phyloP scores from a whole-genome alignment of 2,888 invertebrate genomes.

The Orthosia gothica region DNA sequence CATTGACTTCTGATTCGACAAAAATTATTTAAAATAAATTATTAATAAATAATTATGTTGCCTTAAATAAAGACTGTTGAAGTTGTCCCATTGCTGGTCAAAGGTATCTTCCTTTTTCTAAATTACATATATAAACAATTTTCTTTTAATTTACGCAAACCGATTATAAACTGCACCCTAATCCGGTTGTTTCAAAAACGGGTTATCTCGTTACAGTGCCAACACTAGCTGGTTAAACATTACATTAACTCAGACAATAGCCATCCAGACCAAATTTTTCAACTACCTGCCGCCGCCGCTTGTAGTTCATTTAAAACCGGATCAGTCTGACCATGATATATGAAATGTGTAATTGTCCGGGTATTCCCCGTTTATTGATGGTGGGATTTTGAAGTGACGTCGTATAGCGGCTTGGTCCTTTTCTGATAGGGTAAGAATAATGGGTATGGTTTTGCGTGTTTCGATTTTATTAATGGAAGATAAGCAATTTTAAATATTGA shows the following conservation, averaged over 20 bases:
- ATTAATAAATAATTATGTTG: too few relatives aligned
- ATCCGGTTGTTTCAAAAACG: constrained; percentile 37
- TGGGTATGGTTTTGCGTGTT: constrained; percentile 25
- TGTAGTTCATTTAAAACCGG: constrained; percentile 73
- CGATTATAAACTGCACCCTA: too few relatives aligned
- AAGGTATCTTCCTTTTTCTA: too few relatives aligned
- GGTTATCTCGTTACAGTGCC: constrained; percentile 49
- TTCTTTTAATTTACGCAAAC: too few relatives aligned
- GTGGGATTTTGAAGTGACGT: constrained; percentile 55
- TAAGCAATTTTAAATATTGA: neutral
- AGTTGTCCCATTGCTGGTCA: too few relatives aligned
- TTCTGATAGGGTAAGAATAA: constrained; percentile 35
- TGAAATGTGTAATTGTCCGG: constrained; percentile 62
- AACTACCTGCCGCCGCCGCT: constrained; percentile 59
- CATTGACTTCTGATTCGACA: too few relatives aligned
- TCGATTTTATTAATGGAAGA: constrained; percentile 4
- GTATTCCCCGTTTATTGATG: constrained; percentile 62
- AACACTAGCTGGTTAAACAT: constrained; percentile 61
- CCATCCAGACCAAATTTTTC: constrained; percentile 70
- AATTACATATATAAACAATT: too few relatives aligned
- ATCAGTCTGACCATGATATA: constrained; percentile 67
- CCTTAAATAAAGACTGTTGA: too few relatives aligned
- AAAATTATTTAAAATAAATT: too few relatives aligned
- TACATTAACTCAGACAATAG: constrained; percentile 73
- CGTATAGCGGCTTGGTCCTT: constrained; percentile 47